Evolutionary conservation across 1,140 invertebrate genomes (phyloP).

Genomic region (Drosophila virilis): DNA sequence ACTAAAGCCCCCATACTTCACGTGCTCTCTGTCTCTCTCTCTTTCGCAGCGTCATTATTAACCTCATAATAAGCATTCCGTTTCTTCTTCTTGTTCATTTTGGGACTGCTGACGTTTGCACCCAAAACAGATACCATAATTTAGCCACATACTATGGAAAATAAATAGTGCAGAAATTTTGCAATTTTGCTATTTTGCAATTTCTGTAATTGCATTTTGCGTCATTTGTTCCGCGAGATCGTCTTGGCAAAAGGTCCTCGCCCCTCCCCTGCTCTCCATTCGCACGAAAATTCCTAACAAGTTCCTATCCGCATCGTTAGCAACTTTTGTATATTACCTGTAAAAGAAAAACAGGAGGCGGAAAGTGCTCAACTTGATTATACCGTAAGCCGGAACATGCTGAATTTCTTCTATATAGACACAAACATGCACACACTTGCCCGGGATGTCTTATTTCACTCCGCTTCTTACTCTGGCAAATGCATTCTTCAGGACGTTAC

Average conservation of each 20-base stretch:
- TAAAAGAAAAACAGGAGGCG: not conserved
- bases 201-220: conserved; percentile 44
- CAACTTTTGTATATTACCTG: conserved; percentile 2
- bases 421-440: no score
- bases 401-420: no score
- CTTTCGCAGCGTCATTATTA: conserved; percentile 25
- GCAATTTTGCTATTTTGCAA: conserved; percentile 14
- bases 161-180: conserved; percentile 45
- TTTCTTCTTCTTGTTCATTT: not conserved
- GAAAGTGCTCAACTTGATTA: no score
- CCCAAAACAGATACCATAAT: conserved; percentile 30
- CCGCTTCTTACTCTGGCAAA: no score
- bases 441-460: no score
- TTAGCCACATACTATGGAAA: conserved; percentile 27
- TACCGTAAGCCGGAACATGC: no score
- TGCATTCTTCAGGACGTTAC: no score
- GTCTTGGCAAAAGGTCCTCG: not conserved
- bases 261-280: no score
- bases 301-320: not conserved
- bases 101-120: conserved; percentile 31
- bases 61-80: conserved; percentile 5
- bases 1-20: no score
- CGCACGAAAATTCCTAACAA: not conserved
- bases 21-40: not conserved
- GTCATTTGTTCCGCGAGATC: conserved; percentile 10